A percentile compares a stretch with the other conserved stretches of the same genome.
Evolutionary conservation across 2,797 vertebrate species (phyloP).

Genomic region (Mergus octosetaceus): DNA sequence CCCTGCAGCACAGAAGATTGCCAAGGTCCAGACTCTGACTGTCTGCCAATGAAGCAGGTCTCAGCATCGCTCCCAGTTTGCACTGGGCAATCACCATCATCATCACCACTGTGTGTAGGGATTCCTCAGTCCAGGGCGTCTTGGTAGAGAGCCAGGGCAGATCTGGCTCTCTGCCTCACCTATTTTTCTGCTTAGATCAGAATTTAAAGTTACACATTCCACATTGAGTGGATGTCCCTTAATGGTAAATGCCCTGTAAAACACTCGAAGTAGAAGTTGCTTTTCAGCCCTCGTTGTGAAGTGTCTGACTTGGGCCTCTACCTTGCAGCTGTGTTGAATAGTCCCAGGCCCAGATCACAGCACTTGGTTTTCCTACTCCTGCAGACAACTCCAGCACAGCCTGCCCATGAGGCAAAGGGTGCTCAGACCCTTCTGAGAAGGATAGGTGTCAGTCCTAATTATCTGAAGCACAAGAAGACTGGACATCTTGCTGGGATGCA

Average conservation of each 20-base stretch:
- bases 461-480: not conserved
- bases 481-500: not conserved
- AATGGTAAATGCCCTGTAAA: not conserved
- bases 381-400: not conserved
- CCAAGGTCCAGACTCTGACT: not conserved
- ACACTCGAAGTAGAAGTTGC: not conserved
- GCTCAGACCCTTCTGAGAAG: not conserved
- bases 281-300: not conserved
- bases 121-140: not conserved
- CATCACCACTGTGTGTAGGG: fast-evolving
- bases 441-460: not conserved
- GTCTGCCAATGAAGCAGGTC: not conserved
- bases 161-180: not conserved
- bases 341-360: not conserved
- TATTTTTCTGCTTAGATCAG: not conserved
- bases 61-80: not conserved
- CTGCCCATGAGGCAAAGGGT: not conserved
- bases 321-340: not conserved
- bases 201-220: not conserved
- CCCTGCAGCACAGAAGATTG: not conserved
- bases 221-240: not conserved
- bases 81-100: not conserved
- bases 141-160: not conserved
- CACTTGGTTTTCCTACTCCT: not conserved
- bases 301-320: not conserved